Conservation (phyloP, 92 coral and sea anemone genomes). For the Phenganax stokvisi region DNA sequence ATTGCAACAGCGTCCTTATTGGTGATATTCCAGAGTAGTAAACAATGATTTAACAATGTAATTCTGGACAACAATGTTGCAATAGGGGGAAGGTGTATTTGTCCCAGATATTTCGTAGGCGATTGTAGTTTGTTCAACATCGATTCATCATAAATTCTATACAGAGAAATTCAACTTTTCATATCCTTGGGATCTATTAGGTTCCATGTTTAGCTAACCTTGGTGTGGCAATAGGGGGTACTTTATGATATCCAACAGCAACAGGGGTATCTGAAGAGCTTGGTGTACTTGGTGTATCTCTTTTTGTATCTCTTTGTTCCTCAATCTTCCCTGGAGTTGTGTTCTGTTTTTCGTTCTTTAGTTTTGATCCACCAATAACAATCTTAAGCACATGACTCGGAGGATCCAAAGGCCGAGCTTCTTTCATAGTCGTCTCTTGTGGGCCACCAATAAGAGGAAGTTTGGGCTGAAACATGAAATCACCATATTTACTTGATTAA, state of each 20-base stretch:
- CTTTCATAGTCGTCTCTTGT: background rate
- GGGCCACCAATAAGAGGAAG: slow-evolving; percentile 87
- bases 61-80: too few relatives aligned
- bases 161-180: too few relatives aligned
- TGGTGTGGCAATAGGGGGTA: slow-evolving; percentile 67
- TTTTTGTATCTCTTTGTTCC: slow-evolving; percentile 49
- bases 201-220: background rate
- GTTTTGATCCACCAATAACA: slow-evolving; percentile 29
- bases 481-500: too few relatives aligned
- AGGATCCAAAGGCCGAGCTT: slow-evolving; percentile 47
- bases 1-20: too few relatives aligned
- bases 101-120: too few relatives aligned
- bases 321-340: slow-evolving; percentile 44
- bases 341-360: background rate
- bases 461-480: slow-evolving; percentile 48
- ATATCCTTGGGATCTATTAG: too few relatives aligned
- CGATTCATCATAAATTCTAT: too few relatives aligned
- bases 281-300: slow-evolving; percentile 59
- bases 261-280: slow-evolving; percentile 81
- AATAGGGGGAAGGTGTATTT: too few relatives aligned
- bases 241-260: slow-evolving; percentile 85
- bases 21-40: too few relatives aligned
- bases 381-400: slow-evolving; percentile 23
- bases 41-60: too few relatives aligned
- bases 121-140: too few relatives aligned